phyloP scores from a whole-genome alignment of 2,797 vertebrate genomes.

The Philypnodon macrostomus region DNA sequence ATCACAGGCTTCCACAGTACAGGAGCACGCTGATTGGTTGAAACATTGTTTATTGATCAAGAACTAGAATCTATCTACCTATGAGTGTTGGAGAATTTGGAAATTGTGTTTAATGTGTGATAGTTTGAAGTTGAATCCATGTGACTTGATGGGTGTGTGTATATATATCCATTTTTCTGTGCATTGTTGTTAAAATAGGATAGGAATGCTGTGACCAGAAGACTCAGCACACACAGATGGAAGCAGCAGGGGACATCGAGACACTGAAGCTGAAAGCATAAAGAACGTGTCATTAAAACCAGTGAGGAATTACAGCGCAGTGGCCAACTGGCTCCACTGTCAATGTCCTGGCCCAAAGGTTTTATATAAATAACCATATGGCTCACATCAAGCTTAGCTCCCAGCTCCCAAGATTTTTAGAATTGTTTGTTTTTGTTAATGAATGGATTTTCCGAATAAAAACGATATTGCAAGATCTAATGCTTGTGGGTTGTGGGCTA shows the following conservation, averaged over 20 bases:
- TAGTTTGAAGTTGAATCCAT: no score
- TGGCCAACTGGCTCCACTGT: constrained; percentile 34
- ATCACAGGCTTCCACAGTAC: no score
- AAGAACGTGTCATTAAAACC: constrained; percentile 25
- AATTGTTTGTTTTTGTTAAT: constrained; percentile 2
- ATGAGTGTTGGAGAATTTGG: no score
- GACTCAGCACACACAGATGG: constrained; percentile 27
- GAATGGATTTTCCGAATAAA: constrained; percentile 17
- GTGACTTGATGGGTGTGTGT: no score
- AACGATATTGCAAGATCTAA: neutral
- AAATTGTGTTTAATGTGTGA: no score
- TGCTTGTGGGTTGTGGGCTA: neutral
- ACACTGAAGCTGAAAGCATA: constrained; percentile 25
- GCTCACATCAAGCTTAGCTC: constrained; percentile 19
- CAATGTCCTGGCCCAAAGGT: constrained; percentile 11
- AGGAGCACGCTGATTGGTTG: no score
- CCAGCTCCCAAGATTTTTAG: constrained; percentile 4
- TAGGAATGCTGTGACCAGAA: constrained; percentile 9
- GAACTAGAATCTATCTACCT: no score
- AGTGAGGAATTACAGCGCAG: constrained; percentile 26
- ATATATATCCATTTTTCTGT: no score
- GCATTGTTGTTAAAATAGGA: constrained; percentile 14
- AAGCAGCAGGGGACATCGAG: constrained; percentile 20
- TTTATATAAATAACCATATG: constrained; percentile 41
- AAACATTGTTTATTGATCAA: no score